Conservation (phyloP, 23 tunicate genomes). For the Diplosoma virens region DNA sequence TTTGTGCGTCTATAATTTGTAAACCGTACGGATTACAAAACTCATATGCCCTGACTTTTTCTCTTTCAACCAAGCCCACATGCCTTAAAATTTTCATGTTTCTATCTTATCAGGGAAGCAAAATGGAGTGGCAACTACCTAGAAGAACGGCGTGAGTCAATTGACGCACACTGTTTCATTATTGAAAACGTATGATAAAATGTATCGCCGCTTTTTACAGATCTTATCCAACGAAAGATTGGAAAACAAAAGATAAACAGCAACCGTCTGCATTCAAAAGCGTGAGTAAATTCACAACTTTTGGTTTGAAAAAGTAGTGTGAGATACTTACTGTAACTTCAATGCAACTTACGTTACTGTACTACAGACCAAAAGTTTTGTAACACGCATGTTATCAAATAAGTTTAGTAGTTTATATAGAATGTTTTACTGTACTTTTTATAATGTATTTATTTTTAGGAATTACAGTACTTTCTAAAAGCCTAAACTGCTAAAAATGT, state of each 20-base stretch:
- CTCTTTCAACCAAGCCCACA: neutral
- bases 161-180: conserved; percentile 15
- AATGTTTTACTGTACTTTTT: conserved; percentile 1
- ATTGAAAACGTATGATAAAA: neutral
- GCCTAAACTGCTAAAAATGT: conserved; percentile 11
- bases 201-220: neutral
- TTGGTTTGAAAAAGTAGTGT: conserved; percentile 2
- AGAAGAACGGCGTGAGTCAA: conserved; percentile 22
- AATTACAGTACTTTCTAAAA: conserved; percentile 13
- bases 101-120: conserved; percentile 4
- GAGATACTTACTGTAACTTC: conserved; percentile 2
- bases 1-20: too few relatives aligned
- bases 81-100: conserved; percentile 19
- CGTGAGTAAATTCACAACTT: conserved; percentile 1
- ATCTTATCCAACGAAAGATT: neutral
- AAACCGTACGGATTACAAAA: conserved; percentile 1
- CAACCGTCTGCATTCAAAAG: conserved; percentile 5
- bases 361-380: conserved; percentile 5
- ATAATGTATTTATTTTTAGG: conserved; percentile 11
- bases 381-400: neutral
- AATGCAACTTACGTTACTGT: neutral
- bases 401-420: neutral
- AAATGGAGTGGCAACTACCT: conserved; percentile 16
- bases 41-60: neutral
- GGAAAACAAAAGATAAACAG: conserved; percentile 7